These are phyloP conservation scores for Stegodyphus mimosarum DNA, from an alignment of 1,140 invertebrate species.

Conservation along the genomic window DNA sequence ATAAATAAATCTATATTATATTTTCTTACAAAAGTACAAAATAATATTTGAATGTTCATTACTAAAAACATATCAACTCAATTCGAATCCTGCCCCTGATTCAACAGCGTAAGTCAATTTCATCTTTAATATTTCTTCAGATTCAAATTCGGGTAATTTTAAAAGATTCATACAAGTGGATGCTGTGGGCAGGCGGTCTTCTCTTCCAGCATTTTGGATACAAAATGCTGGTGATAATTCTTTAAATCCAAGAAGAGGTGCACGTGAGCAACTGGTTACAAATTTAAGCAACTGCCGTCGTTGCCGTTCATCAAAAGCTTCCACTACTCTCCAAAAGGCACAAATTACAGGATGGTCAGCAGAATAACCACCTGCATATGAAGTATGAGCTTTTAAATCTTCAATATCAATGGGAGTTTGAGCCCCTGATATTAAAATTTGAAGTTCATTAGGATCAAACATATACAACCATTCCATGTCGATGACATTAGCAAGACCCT, in stretches of 20 bases:
- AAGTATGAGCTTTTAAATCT: slow-evolving; percentile 86
- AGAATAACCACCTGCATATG: slow-evolving; percentile 85
- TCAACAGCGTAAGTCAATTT: slow-evolving; percentile 95
- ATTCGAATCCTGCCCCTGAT: slow-evolving; percentile 94
- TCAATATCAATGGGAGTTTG: slow-evolving; percentile 90
- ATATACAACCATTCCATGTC: slow-evolving; percentile 91
- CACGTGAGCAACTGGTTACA: slow-evolving; percentile 95
- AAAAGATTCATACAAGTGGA: slow-evolving; percentile 98
- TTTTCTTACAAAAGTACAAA: slow-evolving; percentile 51
- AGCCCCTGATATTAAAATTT: slow-evolving; percentile 93
- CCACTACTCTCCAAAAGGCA: slow-evolving; percentile 88
- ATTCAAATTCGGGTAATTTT: slow-evolving; percentile 91
- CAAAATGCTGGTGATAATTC: slow-evolving; percentile 94
- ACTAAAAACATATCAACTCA: slow-evolving; percentile 76
- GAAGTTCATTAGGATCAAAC: slow-evolving; percentile 94
- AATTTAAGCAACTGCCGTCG: slow-evolving; percentile 91
- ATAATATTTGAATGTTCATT: slow-evolving; percentile 16
- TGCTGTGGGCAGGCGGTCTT: slow-evolving; percentile 90
- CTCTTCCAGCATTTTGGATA: slow-evolving; percentile 87
- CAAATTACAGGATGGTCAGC: slow-evolving; percentile 77
- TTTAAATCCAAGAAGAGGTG: slow-evolving; percentile 98
- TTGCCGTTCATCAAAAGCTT: slow-evolving; percentile 85
- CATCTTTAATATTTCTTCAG: slow-evolving; percentile 80
- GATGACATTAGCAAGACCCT: slow-evolving; percentile 88
- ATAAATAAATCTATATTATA: too few relatives aligned